phyloP scores from a whole-genome alignment of 1,140 invertebrate genomes.

The Drosophila watanabei region DNA sequence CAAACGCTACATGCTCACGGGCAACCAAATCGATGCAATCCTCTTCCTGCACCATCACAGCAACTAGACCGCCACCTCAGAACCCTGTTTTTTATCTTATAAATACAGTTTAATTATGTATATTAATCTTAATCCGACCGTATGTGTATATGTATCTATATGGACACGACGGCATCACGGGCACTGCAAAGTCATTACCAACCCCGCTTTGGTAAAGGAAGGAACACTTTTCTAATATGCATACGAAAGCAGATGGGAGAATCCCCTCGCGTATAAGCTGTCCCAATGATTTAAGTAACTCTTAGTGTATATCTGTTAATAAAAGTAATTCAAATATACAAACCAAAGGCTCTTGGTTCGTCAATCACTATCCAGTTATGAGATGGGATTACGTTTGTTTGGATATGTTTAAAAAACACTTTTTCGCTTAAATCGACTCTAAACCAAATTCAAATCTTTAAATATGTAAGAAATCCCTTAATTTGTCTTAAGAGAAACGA shows the following conservation, averaged over 20 bases:
- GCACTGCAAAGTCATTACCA: constrained; percentile 12
- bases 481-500: background rate
- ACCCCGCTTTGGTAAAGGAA: constrained; percentile 6
- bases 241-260: background rate
- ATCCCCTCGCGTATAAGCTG: background rate
- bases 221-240: background rate
- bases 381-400: no score
- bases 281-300: constrained; percentile 16
- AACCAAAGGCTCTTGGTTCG: background rate
- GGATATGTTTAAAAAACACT: constrained; percentile 1
- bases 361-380: background rate
- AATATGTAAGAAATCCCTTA: background rate
- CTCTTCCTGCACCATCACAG: constrained; percentile 74
- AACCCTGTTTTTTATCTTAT: constrained; percentile 29
- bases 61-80: constrained; percentile 23
- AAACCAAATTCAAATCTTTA: no score
- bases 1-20: constrained; percentile 77
- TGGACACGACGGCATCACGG: constrained; percentile 31
- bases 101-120: constrained; percentile 32
- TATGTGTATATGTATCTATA: constrained; percentile 31
- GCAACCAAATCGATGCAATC: constrained; percentile 77
- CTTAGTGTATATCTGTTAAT: constrained; percentile 25
- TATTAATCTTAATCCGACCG: constrained; percentile 18
- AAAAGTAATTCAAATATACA: constrained; percentile 15
- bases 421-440: background rate